A percentile compares a stretch with the other conserved stretches of the same genome.
Evolutionary conservation across 2,113 vertebrate species (phyloP).

Genomic region (Lagopus leucura): DNA sequence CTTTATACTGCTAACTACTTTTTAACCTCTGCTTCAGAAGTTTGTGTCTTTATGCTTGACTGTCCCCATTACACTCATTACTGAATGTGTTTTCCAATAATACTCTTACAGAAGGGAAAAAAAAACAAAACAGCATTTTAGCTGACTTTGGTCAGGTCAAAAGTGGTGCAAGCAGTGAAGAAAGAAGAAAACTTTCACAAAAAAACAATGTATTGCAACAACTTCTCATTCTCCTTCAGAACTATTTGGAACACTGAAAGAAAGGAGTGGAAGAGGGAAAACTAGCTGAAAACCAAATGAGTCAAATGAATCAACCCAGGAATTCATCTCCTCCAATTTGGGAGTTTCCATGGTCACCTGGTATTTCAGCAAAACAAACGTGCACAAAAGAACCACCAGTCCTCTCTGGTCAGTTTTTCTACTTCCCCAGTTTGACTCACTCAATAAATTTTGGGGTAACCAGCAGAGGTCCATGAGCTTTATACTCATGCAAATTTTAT

Average conservation of each 20-base stretch:
- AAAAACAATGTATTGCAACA: background rate
- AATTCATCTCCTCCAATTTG: background rate
- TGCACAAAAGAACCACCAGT: background rate
- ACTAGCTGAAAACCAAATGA: background rate
- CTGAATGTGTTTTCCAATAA: background rate
- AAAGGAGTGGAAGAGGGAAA: background rate
- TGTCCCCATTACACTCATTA: background rate
- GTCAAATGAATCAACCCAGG: background rate
- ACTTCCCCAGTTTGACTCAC: background rate
- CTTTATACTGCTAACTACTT: background rate
- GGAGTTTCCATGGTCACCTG: background rate
- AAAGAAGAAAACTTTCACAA: background rate
- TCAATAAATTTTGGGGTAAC: background rate
- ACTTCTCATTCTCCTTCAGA: background rate
- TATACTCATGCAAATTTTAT: background rate
- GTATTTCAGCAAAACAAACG: background rate
- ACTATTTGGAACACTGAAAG: background rate
- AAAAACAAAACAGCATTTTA: background rate
- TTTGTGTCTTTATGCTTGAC: background rate
- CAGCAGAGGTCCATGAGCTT: background rate
- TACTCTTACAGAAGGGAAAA: background rate
- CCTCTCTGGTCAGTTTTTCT: background rate
- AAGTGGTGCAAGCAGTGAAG: background rate
- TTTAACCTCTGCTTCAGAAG: background rate
- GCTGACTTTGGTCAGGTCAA: background rate